phyloP scores from a whole-genome alignment of 2,113 vertebrate genomes.

The Trinectes maculatus region DNA sequence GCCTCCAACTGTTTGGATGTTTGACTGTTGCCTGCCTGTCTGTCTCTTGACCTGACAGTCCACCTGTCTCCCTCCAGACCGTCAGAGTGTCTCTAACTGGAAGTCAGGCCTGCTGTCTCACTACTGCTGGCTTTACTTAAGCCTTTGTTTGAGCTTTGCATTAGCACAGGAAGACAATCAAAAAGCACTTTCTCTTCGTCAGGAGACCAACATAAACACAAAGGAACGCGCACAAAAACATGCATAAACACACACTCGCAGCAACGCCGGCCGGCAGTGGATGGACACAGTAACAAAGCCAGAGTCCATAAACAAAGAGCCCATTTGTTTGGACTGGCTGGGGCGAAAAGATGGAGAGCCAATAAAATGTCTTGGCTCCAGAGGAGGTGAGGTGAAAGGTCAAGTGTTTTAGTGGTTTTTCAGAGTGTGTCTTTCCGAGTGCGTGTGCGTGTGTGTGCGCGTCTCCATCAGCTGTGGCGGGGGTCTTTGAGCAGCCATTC shows the following conservation, averaged over 20 bases:
- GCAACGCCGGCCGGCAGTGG: conserved; percentile 28
- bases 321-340: conserved; percentile 67
- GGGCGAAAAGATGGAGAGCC: conserved; percentile 59
- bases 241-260: not conserved
- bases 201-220: conserved; percentile 59
- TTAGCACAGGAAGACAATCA: conserved; percentile 67
- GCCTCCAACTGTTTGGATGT: conserved; percentile 53
- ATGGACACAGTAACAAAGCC: conserved; percentile 68
- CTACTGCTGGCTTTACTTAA: conserved; percentile 58
- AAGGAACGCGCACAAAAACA: conserved; percentile 35
- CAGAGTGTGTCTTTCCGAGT: conserved; percentile 11
- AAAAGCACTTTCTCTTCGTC: conserved; percentile 71
- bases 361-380: conserved; percentile 68
- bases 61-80: conserved; percentile 54
- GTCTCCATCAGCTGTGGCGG: conserved; percentile 50
- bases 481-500: conserved; percentile 62
- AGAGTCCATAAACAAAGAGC: conserved; percentile 69
- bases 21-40: conserved; percentile 61
- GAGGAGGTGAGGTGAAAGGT: conserved; percentile 69
- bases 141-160: conserved; percentile 60
- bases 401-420: conserved; percentile 73
- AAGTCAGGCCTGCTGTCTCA: conserved; percentile 8
- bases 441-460: conserved; percentile 16
- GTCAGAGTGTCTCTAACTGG: conserved; percentile 20
- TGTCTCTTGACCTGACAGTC: conserved; percentile 54